Evolutionary conservation across 2,797 vertebrate genomes (phyloP).

Genomic region (Clamator glandarius): DNA sequence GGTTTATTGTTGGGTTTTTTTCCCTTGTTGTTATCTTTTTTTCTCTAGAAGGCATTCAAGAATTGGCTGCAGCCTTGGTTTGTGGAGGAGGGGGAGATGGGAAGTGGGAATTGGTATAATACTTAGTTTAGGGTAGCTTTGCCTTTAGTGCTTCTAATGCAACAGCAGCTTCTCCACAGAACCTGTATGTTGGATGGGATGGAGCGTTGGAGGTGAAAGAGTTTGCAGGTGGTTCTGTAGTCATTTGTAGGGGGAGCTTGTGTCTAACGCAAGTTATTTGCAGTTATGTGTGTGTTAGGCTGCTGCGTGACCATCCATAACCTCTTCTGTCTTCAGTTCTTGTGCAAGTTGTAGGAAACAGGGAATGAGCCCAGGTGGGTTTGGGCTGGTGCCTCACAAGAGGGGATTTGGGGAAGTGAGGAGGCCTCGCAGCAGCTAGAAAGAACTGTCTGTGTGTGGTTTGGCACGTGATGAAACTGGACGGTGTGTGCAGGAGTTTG

Average conservation of each 20-base stretch:
- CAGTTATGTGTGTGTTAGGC: accelerated
- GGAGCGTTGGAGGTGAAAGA: not conserved
- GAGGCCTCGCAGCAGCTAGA: not conserved
- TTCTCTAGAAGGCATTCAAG: not conserved
- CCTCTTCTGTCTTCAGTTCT: not conserved
- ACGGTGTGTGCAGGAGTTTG: not conserved
- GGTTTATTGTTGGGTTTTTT: not conserved
- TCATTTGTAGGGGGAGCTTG: not conserved
- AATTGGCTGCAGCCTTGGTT: not conserved
- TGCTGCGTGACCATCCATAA: accelerated
- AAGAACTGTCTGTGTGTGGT: not conserved
- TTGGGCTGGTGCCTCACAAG: not conserved
- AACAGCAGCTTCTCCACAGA: not conserved
- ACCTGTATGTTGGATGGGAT: not conserved
- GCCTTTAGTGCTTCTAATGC: not conserved
- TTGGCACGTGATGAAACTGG: not conserved
- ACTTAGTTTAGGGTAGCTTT: not conserved
- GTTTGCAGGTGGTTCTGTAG: accelerated
- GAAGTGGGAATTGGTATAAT: not conserved
- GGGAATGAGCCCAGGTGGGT: not conserved
- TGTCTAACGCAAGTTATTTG: not conserved
- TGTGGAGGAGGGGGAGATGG: not conserved
- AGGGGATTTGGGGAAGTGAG: not conserved
- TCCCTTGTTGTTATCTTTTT: too few relatives aligned
- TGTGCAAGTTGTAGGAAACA: not conserved